Evolutionary conservation across 1,140 invertebrate genomes (phyloP).

Genomic region (Drosophila repletoides): DNA sequence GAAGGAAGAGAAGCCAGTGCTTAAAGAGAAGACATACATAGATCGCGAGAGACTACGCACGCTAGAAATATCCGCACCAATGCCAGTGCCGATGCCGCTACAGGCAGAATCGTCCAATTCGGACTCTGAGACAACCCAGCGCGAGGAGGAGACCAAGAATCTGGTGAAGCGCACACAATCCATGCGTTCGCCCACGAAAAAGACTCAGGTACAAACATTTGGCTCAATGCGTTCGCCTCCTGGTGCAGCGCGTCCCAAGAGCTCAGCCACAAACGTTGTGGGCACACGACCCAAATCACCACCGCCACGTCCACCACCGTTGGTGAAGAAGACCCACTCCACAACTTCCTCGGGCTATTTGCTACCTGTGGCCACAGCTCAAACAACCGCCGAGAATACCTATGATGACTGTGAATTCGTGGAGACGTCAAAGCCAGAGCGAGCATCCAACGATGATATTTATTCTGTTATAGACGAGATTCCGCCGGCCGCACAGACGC

Average conservation of each 20-base stretch:
- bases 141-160: conserved; percentile 78
- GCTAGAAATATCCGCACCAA: conserved; percentile 91
- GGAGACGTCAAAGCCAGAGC: conserved; percentile 82
- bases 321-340: conserved; percentile 79
- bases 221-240: conserved; percentile 89
- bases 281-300: conserved; percentile 85
- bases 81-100: conserved; percentile 81
- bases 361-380: conserved; percentile 82
- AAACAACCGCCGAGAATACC: conserved; percentile 82
- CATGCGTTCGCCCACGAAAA: conserved; percentile 86
- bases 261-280: conserved; percentile 82
- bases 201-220: conserved; percentile 86
- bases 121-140: conserved; percentile 71
- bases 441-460: conserved; percentile 88
- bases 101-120: conserved; percentile 75
- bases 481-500: conserved; percentile 80
- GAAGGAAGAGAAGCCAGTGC: conserved; percentile 85
- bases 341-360: conserved; percentile 73
- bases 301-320: conserved; percentile 84
- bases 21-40: conserved; percentile 86
- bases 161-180: conserved; percentile 88
- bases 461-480: conserved; percentile 93
- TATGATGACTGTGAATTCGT: conserved; percentile 91
- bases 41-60: conserved; percentile 88
- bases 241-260: conserved; percentile 86